A percentile compares a stretch with the other conserved stretches of the same genome.
These are phyloP conservation scores for Mallotus villosus DNA, from an alignment of 2,797 vertebrate species.

Conservation along the genomic window DNA sequence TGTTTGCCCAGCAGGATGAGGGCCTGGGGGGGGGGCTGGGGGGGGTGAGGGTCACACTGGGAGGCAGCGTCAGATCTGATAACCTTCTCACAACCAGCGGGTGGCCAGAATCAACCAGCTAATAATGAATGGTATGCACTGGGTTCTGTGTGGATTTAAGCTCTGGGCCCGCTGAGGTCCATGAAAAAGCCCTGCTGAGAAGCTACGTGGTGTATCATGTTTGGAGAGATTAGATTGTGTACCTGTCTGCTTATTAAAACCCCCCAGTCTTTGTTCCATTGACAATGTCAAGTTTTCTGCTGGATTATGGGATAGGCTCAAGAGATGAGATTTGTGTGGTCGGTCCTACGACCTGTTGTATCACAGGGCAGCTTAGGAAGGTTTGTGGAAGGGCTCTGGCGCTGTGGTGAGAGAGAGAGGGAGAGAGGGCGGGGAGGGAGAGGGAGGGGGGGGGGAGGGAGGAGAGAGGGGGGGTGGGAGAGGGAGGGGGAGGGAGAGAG, in stretches of 20 bases:
- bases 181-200: constrained; percentile 29
- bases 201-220: constrained; percentile 30
- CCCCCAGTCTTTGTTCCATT: constrained; percentile 34
- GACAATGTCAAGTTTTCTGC: constrained; percentile 40
- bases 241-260: constrained; percentile 35
- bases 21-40: constrained; percentile 53
- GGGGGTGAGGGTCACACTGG: constrained; percentile 54
- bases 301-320: constrained; percentile 33
- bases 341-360: constrained; percentile 27
- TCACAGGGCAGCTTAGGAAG: constrained; percentile 26
- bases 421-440: constrained; percentile 7
- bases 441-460: background rate
- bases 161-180: constrained; percentile 45
- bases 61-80: constrained; percentile 58
- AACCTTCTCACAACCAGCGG: constrained; percentile 58
- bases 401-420: background rate
- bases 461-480: background rate
- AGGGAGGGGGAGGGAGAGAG: background rate
- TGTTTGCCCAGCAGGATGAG: constrained; percentile 24
- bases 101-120: constrained; percentile 72
- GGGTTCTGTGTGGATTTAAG: constrained; percentile 42
- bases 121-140: constrained; percentile 74
- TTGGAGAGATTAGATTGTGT: constrained; percentile 45
- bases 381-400: background rate
- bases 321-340: constrained; percentile 30